Evolutionary conservation across 2,888 invertebrate species (phyloP).

Genomic region (Acronicta psi): DNA sequence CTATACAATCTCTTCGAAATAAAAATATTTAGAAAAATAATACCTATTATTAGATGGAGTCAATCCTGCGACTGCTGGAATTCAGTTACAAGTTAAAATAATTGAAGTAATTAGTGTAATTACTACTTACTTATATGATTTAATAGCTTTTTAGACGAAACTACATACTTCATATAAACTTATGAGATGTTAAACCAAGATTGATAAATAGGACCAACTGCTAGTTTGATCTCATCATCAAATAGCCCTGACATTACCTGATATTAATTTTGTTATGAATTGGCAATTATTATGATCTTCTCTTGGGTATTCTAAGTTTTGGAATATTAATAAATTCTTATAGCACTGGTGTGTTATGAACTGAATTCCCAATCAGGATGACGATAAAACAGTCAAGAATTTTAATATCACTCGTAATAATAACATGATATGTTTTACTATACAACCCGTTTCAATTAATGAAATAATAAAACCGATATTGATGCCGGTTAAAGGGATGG

Average conservation of each 20-base stretch:
- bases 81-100: too few relatives aligned
- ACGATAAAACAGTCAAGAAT: slow-evolving; percentile 51
- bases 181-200: background rate
- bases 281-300: background rate
- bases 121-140: too few relatives aligned
- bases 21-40: too few relatives aligned
- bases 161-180: too few relatives aligned
- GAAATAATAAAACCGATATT: slow-evolving; percentile 61
- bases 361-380: slow-evolving; percentile 24
- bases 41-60: too few relatives aligned
- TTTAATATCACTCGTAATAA: slow-evolving; percentile 62
- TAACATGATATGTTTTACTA: slow-evolving; percentile 66
- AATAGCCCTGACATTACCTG: too few relatives aligned
- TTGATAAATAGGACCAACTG: background rate
- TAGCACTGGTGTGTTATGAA: slow-evolving; percentile 1
- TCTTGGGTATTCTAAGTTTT: too few relatives aligned
- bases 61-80: too few relatives aligned
- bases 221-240: too few relatives aligned
- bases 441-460: slow-evolving; percentile 70
- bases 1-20: too few relatives aligned
- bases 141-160: too few relatives aligned
- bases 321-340: slow-evolving; percentile 5
- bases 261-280: background rate
- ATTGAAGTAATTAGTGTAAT: too few relatives aligned
- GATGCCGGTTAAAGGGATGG: slow-evolving; percentile 69